Evolutionary conservation across 2,113 vertebrate species (phyloP).

Genomic region (Coryphaenoides rupestris): DNA sequence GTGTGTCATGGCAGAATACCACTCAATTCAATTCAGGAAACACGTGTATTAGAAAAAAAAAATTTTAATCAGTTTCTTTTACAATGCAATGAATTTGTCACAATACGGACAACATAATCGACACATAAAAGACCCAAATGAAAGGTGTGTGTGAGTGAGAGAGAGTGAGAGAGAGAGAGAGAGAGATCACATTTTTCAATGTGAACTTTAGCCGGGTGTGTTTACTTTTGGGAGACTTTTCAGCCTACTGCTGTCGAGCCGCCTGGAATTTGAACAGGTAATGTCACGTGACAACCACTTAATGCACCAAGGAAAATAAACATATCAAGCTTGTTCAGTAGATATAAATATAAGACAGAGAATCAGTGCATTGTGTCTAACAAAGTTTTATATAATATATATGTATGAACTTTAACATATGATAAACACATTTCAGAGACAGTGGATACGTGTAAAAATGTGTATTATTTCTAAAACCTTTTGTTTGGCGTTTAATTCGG

Average conservation of each 20-base stretch:
- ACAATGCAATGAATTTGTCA: conserved; percentile 38
- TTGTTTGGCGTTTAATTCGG: too few species aligned
- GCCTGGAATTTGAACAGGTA: conserved; percentile 16
- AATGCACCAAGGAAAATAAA: neutral
- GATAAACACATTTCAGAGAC: conserved; percentile 7
- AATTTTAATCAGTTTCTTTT: conserved; percentile 52
- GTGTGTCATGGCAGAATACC: conserved; percentile 2
- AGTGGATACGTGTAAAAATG: conserved; percentile 27
- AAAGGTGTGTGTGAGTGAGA: too few species aligned
- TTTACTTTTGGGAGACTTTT: conserved; percentile 31
- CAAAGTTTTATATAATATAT: conserved; percentile 3
- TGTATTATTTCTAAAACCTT: conserved; percentile 27
- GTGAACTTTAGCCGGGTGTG: conserved; percentile 38
- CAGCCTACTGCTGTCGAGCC: neutral
- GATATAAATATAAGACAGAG: conserved; percentile 45
- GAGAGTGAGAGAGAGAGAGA: too few species aligned
- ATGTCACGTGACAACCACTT: conserved; percentile 10
- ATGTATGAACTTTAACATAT: neutral
- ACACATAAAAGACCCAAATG: conserved; percentile 6
- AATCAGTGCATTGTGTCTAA: conserved; percentile 71
- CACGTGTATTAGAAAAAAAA: conserved; percentile 45
- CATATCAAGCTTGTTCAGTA: conserved; percentile 48
- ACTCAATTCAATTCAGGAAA: conserved; percentile 19
- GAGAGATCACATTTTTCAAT: too few species aligned
- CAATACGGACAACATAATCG: conserved; percentile 33